Conservation (phyloP, 2,888 invertebrate genomes). For the Hoplodrina ambigua region DNA sequence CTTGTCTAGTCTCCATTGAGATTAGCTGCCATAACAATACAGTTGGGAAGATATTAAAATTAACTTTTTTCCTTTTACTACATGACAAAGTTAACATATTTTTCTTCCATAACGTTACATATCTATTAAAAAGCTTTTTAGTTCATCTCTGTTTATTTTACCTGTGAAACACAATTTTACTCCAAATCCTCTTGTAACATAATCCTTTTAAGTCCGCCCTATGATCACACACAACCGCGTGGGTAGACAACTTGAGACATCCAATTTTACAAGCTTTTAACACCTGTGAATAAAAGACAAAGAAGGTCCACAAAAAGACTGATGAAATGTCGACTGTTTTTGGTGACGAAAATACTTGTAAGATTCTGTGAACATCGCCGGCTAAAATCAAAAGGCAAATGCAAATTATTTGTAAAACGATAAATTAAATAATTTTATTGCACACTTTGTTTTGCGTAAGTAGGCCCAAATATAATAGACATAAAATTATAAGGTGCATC, state of each 20-base stretch:
- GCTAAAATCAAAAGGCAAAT: too few species aligned
- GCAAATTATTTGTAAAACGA: too few species aligned
- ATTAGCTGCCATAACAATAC: too few species aligned
- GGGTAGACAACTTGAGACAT: constrained; percentile 21
- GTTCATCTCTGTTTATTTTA: constrained; percentile 1
- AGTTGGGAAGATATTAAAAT: too few species aligned
- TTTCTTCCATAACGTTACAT: neutral
- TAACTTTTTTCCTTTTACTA: too few species aligned
- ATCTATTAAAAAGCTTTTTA: neutral
- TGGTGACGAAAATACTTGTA: too few species aligned
- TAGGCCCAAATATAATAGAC: too few species aligned
- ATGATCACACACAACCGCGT: constrained; percentile 16
- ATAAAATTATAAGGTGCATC: too few species aligned
- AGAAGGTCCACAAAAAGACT: constrained; percentile 14
- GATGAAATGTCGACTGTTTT: neutral
- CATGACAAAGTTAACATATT: neutral
- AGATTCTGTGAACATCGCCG: neutral
- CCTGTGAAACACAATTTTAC: neutral
- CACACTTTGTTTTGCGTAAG: too few species aligned
- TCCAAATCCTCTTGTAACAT: constrained; percentile 18
- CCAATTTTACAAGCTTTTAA: constrained; percentile 12
- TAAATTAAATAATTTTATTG: too few species aligned
- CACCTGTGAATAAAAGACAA: neutral
- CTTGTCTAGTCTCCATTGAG: too few species aligned
- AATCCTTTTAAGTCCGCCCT: constrained; percentile 26